Base-by-base conservation (phyloP, 2,113 vertebrate genomes). In the Campylomormyrus numenius region DNA sequence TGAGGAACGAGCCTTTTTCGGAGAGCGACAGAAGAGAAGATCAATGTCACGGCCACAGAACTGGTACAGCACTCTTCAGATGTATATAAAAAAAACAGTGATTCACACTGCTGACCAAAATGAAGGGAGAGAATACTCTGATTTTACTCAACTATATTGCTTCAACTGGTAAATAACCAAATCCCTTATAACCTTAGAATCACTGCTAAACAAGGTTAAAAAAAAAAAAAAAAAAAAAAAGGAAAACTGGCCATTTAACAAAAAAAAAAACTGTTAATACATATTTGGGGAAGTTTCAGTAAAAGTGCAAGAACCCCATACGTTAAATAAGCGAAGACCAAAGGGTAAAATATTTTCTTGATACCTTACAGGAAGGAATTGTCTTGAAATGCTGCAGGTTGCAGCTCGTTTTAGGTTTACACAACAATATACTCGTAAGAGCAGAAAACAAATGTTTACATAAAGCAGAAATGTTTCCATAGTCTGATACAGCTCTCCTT, bases 291-390 rank as follows among this genome's bases (percentile, higher is more conserved):
- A 94, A 93, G 92, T 91, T 92, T 94, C 91, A 92, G 93, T 92
- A 92, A 95, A 95, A 95, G 94, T 95, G 95, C 91, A 93, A 92
- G 91, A 93, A 92, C 93, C 93, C 93, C 94, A 91, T 94, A 92
- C 92, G 92, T 94, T 93, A 93, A 92, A 93, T 90, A 94, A 91
- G 91, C 92, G 62, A 90, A 35, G 45, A 93, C 90, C 92, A 92
- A 91, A 92, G 88, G 88, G 31, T 74, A 27, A 93, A 90, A 91
- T 91, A 93, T 93, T 92, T 92, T 92, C 62, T 88, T 70, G 39
- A 31, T 48, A 74, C 45, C 56, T 88, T 27, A 70, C 48, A 88
- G 35, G 15, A 88, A 58, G 87, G 35, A 70, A 74, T 88, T 70
- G 62, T 70, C 62, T 88, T 88, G 58, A 88, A 88, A 88, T 88